These are phyloP conservation scores for Fopius arisanus DNA, from an alignment of 1,140 invertebrate genomes.

Conservation along the genomic window DNA sequence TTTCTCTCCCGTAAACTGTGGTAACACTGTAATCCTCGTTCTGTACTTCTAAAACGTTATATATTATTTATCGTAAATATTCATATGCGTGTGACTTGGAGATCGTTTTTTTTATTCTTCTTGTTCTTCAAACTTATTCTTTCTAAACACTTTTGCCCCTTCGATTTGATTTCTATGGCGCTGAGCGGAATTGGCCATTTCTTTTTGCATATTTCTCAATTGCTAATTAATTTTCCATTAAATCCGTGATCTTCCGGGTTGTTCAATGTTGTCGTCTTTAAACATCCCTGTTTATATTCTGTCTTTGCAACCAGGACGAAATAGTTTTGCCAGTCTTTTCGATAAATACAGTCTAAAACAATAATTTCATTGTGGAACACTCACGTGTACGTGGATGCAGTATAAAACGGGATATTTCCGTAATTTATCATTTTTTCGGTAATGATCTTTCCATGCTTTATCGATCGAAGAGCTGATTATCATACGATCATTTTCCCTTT, in stretches of 20 bases:
- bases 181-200: background rate
- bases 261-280: background rate
- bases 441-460: background rate
- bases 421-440: background rate
- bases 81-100: constrained; percentile 41
- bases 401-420: constrained; percentile 13
- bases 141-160: constrained; percentile 8
- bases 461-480: constrained; percentile 1
- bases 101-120: constrained; percentile 21
- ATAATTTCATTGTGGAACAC: constrained; percentile 22
- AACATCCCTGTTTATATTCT: background rate
- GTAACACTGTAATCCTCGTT: constrained; percentile 42
- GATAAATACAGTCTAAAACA: constrained; percentile 28
- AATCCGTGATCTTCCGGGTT: background rate
- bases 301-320: background rate
- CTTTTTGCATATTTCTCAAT: background rate
- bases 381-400: constrained; percentile 16
- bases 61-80: constrained; percentile 36
- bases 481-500: background rate
- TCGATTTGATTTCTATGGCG: background rate
- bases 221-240: background rate
- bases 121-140: background rate
- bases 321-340: constrained; percentile 27
- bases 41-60: constrained; percentile 42
- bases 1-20: constrained; percentile 20